Percentiles rank a stretch among this genome's conserved stretches.
phyloP scores from a whole-genome alignment of 2,888 invertebrate species.

The Diarsia dahlii region DNA sequence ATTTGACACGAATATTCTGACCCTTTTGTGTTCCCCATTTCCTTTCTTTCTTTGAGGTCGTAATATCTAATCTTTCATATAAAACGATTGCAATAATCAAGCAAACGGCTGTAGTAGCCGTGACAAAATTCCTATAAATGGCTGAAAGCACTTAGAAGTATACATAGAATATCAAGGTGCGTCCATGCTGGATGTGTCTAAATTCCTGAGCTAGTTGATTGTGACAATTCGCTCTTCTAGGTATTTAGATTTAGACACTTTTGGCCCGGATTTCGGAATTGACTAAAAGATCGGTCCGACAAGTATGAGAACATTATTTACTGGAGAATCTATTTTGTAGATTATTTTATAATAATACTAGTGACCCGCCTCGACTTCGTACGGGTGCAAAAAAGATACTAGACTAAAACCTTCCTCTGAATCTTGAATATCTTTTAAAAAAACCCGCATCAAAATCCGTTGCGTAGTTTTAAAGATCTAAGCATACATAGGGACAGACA shows the following conservation, averaged over 20 bases:
- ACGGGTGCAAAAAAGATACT: no score
- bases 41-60: background rate
- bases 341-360: no score
- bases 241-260: background rate
- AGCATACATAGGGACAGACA: no score
- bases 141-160: constrained; percentile 15
- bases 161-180: constrained; percentile 43
- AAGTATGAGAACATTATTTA: background rate
- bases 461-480: no score
- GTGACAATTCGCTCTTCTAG: constrained; percentile 32
- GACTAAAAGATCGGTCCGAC: background rate
- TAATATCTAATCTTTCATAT: background rate
- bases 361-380: no score
- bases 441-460: no score
- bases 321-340: no score
- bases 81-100: constrained; percentile 17
- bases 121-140: constrained; percentile 30
- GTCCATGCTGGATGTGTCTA: constrained; percentile 22
- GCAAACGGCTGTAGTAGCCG: constrained; percentile 22
- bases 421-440: no score
- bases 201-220: constrained; percentile 39
- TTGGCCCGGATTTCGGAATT: constrained; percentile 21
- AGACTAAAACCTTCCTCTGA: no score
- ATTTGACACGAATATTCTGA: no score
- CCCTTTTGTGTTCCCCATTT: no score